These are phyloP conservation scores for Ceraclea dissimilis DNA, from an alignment of 2,888 invertebrate genomes.

Conservation along the genomic window DNA sequence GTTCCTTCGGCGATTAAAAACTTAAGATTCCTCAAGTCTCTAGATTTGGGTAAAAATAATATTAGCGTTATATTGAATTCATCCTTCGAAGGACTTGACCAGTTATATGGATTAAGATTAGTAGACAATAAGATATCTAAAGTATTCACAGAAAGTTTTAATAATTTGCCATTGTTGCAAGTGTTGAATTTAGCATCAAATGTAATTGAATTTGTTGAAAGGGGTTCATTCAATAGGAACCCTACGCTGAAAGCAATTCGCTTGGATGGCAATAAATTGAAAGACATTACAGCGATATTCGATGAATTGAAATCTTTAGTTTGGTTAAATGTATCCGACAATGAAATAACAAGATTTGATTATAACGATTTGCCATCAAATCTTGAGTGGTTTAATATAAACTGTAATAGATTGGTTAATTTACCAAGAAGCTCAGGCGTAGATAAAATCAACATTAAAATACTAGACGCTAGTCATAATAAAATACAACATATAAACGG, in stretches of 20 bases:
- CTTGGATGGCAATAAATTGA: constrained; percentile 64
- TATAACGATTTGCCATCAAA: constrained; percentile 66
- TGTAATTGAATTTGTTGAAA: constrained; percentile 62
- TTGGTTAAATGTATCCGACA: constrained; percentile 75
- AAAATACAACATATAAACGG: constrained; percentile 59
- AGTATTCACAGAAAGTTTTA: constrained; percentile 66
- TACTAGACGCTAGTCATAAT: constrained; percentile 69
- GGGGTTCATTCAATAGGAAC: constrained; percentile 67
- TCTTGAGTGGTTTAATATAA: constrained; percentile 72
- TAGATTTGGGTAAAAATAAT: constrained; percentile 76
- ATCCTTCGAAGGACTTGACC: constrained; percentile 65
- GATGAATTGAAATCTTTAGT: constrained; percentile 61
- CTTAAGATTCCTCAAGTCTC: constrained; percentile 60
- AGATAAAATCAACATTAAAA: constrained; percentile 54
- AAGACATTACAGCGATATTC: constrained; percentile 70
- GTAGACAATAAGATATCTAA: constrained; percentile 73
- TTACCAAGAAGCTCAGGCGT: constrained; percentile 52
- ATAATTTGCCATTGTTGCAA: constrained; percentile 64
- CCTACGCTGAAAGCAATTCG: constrained; percentile 63
- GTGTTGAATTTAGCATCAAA: constrained; percentile 76
- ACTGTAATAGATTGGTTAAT: constrained; percentile 62
- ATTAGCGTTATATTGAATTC: constrained; percentile 63
- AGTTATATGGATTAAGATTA: constrained; percentile 68
- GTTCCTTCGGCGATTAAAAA: constrained; percentile 61
- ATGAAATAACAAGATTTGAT: constrained; percentile 67